Percentiles rank a stretch among this genome's conserved stretches.
phyloP scores from a whole-genome alignment of 2,113 vertebrate species.

The Carollia perspicillata region DNA sequence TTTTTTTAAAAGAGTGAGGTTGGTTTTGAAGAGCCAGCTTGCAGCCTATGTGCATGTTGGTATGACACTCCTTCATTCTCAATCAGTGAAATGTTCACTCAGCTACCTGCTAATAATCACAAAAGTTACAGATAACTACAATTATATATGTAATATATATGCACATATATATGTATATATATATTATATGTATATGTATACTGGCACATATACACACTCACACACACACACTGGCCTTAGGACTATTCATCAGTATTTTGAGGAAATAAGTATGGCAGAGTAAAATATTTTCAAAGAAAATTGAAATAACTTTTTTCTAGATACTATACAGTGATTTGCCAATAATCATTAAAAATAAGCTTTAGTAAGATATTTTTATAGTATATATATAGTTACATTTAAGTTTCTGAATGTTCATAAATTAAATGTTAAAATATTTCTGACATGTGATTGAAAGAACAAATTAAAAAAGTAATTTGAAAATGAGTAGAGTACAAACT shows the following conservation, averaged over 20 bases:
- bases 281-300: not conserved
- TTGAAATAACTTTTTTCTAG: not conserved
- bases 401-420: slow-evolving; percentile 2
- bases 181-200: too few relatives aligned
- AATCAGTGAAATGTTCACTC: not conserved
- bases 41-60: fast-evolving
- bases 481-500: not conserved
- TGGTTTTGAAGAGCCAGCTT: not conserved
- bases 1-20: not conserved
- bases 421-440: slow-evolving; percentile 27
- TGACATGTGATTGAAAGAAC: not conserved
- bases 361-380: not conserved
- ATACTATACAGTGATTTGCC: not conserved
- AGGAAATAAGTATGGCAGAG: not conserved
- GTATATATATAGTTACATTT: not conserved
- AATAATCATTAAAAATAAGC: slow-evolving; percentile 32
- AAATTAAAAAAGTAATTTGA: not conserved
- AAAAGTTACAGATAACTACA: not conserved
- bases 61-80: not conserved
- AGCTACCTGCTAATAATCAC: not conserved
- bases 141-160: too few relatives aligned
- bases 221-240: not conserved
- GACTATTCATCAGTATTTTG: not conserved
- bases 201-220: too few relatives aligned
- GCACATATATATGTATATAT: too few relatives aligned